Evolutionary conservation across 2,888 invertebrate genomes (phyloP).

Genomic region (Caenorhabditis virilis): DNA sequence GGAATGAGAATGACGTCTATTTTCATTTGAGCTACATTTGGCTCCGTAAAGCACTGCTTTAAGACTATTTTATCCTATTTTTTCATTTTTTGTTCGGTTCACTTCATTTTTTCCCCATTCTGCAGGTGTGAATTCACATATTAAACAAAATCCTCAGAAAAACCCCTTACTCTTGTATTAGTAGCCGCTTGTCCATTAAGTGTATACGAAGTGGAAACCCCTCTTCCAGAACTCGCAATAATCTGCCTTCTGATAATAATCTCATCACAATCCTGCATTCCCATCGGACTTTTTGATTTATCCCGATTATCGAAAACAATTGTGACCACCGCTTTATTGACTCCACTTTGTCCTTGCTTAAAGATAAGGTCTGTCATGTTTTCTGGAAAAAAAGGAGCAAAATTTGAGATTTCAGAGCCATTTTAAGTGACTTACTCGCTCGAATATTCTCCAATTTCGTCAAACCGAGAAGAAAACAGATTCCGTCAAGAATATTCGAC

Average conservation of each 20-base stretch:
- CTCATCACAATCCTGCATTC: slow-evolving; percentile 87
- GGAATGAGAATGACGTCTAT: too few species aligned
- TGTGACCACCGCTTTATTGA: slow-evolving; percentile 91
- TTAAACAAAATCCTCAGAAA: neutral
- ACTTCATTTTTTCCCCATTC: too few species aligned
- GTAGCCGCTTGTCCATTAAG: slow-evolving; percentile 90
- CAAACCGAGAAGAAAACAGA: slow-evolving; percentile 96
- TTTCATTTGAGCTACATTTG: too few species aligned
- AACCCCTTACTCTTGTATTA: slow-evolving; percentile 75
- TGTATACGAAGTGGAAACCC: slow-evolving; percentile 78
- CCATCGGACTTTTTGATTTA: slow-evolving; percentile 82
- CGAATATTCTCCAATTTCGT: slow-evolving; percentile 77
- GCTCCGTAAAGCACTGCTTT: too few species aligned
- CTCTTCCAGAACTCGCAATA: slow-evolving; percentile 53
- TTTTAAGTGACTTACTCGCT: slow-evolving; percentile 33
- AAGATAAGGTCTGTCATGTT: slow-evolving; percentile 93
- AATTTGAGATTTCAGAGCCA: too few species aligned
- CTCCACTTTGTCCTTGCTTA: slow-evolving; percentile 93
- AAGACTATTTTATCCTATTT: too few species aligned
- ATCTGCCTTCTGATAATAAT: slow-evolving; percentile 75
- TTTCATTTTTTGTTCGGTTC: too few species aligned
- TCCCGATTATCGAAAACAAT: slow-evolving; percentile 87
- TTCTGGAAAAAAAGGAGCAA: too few species aligned
- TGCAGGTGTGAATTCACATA: neutral
- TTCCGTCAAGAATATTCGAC: slow-evolving; percentile 83